Evolutionary conservation across 2,888 invertebrate species (phyloP), one percentile per base, ranked within the genome.

Genomic region (Macrostomum cliftonense): DNA sequence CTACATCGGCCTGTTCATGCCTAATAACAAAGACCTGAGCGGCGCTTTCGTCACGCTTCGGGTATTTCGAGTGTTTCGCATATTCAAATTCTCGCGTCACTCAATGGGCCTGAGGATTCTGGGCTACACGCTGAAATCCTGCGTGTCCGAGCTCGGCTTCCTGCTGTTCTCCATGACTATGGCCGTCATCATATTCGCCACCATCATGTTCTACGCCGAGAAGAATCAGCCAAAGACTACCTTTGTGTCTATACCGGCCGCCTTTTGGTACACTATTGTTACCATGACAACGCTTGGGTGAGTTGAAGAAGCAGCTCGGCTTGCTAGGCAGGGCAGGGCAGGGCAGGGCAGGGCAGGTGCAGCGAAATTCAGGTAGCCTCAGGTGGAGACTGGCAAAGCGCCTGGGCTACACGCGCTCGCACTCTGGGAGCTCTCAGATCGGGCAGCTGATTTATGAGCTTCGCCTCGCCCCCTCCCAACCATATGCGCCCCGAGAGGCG

Each of bases 251-350:
- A 99, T 99, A 75, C 97, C 97, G 52, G 89, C 93, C 49, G 93
- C 97, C 59, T 97, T 97, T 74, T 99, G 97, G 97, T 97, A 97
- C 77, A 97, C 97, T 67, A 97, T 99, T 67, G 97, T 99, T 67
- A 99, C 97, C 59, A 97, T 97, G 91, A 95, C 95, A 53, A 95
- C 95, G 45, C 75, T 95, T 57, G 93, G 95, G 93, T 95, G 73
- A 84, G 86, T 81, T 9, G n/a, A n/a, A n/a, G n/a, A n/a, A n/a
- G n/a, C n/a, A n/a, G n/a, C n/a, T n/a, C n/a, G n/a, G n/a, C n/a
- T n/a, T n/a, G n/a, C n/a, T n/a, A n/a, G n/a, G n/a, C n/a, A n/a
- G n/a, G n/a, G n/a, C n/a, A n/a, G n/a, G n/a, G n/a, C n/a, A n/a
- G n/a, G n/a, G n/a, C n/a, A n/a, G n/a, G n/a, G n/a, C n/a, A n/a